Evolutionary conservation across 2,888 invertebrate species (phyloP).

Genomic region (Nomada hirtipes): DNA sequence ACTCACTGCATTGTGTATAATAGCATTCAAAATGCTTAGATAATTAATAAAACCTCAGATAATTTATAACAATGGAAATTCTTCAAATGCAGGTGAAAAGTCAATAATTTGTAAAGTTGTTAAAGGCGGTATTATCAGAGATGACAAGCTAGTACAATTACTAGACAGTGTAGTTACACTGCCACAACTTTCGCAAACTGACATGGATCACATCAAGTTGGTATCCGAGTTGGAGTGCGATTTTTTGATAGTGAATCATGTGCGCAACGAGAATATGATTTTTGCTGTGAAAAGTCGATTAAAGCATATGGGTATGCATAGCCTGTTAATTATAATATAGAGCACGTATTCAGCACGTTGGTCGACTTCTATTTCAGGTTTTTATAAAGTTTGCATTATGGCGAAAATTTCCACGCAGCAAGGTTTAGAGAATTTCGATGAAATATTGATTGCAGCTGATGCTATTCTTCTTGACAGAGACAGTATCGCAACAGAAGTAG

Average conservation of each 20-base stretch:
- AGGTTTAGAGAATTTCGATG: conserved; percentile 84
- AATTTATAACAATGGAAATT: background rate
- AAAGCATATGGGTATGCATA: conserved; percentile 64
- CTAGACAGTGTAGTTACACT: conserved; percentile 85
- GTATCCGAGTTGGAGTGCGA: conserved; percentile 73
- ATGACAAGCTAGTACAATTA: conserved; percentile 86
- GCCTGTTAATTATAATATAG: background rate
- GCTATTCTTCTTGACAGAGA: conserved; percentile 90
- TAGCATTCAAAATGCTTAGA: too few relatives aligned
- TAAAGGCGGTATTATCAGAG: conserved; percentile 85
- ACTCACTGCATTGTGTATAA: too few relatives aligned
- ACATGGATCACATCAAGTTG: conserved; percentile 84
- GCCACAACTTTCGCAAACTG: conserved; percentile 82
- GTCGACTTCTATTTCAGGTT: conserved; percentile 37
- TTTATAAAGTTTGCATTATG: conserved; percentile 63
- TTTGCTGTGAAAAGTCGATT: conserved; percentile 66
- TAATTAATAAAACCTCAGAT: background rate
- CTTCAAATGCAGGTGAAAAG: conserved; percentile 51
- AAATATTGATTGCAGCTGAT: conserved; percentile 86
- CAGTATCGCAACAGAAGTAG: conserved; percentile 85
- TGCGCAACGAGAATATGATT: conserved; percentile 67
- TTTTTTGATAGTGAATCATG: conserved; percentile 77
- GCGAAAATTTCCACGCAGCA: conserved; percentile 72
- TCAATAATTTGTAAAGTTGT: conserved; percentile 86
- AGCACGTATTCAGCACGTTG: background rate